Evolutionary conservation across 2,113 vertebrate species (phyloP), one percentile per base, ranked within the genome.

Genomic region (Sitta europaea): DNA sequence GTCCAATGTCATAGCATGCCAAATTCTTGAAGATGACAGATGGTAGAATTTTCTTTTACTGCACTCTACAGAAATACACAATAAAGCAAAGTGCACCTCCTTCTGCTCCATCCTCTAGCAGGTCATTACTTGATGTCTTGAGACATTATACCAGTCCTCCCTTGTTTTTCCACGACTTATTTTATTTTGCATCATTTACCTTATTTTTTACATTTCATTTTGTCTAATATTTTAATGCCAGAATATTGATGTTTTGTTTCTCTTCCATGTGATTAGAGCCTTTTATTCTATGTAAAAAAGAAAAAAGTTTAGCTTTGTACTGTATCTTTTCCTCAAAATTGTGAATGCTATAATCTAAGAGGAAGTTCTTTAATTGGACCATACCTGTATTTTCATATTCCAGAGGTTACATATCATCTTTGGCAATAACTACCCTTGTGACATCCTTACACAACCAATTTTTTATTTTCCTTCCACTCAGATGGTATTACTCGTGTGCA

Each of bases 21-120:
- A 97, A 87, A 94, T 95, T 95, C 86, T 91, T 96, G 86, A 95
- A 95, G 76, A 96, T 89, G 94, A 92, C 95, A 97, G 95, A 96
- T 95, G 94, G 92, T 45, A 88, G 83, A 96, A 84, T 94, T 91
- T 96, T 97, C 83, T 95, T 94, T 94, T 94, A 89, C 76, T 85
- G 73, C 65, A 84, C 31, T 84, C 73, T 74, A 48, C 83, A 92
- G 76, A 94, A 95, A 94, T 80, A 83, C 51, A 88, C 86, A 92
- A 95, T 90, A 91, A 94, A 97, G 73, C 33, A 93, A 93, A 91
- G 90, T 66, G 79, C 19, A 81, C 57, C 53, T 94, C 48, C 53
- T 77, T 93, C 43, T 76, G 45, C 43, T 94, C 61, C 79, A 71
- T 84, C 25, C 53, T 86, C 17, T 47, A 84, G 12, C 72, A 77